phyloP scores from a whole-genome alignment of 1,140 invertebrate species.

The Euura lappo region DNA sequence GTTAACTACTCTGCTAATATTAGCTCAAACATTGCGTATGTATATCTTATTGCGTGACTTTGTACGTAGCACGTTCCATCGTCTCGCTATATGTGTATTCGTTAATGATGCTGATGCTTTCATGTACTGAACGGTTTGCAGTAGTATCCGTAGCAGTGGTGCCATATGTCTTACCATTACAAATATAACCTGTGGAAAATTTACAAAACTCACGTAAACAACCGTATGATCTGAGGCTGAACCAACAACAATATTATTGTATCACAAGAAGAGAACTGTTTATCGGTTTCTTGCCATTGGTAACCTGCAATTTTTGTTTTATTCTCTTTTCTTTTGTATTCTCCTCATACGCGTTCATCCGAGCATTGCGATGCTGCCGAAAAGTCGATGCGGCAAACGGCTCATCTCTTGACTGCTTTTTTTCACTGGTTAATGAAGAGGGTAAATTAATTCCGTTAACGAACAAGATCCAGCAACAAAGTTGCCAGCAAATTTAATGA shows the following conservation, averaged over 20 bases:
- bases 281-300: no score
- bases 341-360: background rate
- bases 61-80: background rate
- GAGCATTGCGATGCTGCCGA: background rate
- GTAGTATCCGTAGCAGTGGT: no score
- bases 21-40: slow-evolving; percentile 3
- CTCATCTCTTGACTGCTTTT: background rate
- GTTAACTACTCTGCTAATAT: slow-evolving; percentile 5
- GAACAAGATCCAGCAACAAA: background rate
- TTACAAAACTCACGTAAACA: background rate
- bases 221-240: background rate
- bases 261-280: background rate
- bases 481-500: background rate
- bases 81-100: background rate
- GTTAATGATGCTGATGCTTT: background rate
- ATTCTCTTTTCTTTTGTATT: no score
- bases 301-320: no score
- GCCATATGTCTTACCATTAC: background rate
- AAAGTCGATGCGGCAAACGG: background rate
- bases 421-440: background rate
- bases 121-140: background rate
- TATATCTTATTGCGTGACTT: slow-evolving; percentile 1
- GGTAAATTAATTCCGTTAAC: background rate
- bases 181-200: background rate
- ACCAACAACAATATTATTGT: background rate